phyloP scores from a whole-genome alignment of 2,888 invertebrate species.

The Cephus pulcher region DNA sequence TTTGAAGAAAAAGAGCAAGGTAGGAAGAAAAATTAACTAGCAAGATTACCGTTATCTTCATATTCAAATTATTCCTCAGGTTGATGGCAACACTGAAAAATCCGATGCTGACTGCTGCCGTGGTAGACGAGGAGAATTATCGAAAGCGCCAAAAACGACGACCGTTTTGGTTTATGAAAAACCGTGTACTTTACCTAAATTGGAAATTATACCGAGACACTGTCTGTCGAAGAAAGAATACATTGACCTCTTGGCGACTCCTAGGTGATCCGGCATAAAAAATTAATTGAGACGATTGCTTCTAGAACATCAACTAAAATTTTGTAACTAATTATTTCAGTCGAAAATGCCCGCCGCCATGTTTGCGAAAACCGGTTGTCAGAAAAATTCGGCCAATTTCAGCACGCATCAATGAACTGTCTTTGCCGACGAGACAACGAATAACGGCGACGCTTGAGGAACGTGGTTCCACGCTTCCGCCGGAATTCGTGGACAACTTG shows the following conservation, averaged over 20 bases:
- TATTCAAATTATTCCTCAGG: background rate
- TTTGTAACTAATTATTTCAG: slow-evolving; percentile 21
- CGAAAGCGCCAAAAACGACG: slow-evolving; percentile 23
- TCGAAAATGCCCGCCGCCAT: slow-evolving; percentile 42
- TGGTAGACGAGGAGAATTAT: slow-evolving; percentile 16
- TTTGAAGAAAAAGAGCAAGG: background rate
- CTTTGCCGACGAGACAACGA: slow-evolving; percentile 47
- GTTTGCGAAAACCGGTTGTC: slow-evolving; percentile 28
- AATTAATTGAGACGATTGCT: background rate
- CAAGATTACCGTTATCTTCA: background rate
- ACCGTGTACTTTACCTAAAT: slow-evolving; percentile 41
- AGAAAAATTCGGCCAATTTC: slow-evolving; percentile 40
- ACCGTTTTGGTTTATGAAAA: slow-evolving; percentile 40
- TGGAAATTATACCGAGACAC: slow-evolving; percentile 46
- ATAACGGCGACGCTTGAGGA: slow-evolving; percentile 47
- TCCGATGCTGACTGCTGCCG: slow-evolving; percentile 39
- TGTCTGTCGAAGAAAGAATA: slow-evolving; percentile 50
- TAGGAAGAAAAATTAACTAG: background rate
- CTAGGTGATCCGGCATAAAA: slow-evolving; percentile 36
- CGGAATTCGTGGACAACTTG: slow-evolving; percentile 48
- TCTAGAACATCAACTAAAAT: too few species aligned
- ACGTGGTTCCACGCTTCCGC: slow-evolving; percentile 41
- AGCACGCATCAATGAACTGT: slow-evolving; percentile 48
- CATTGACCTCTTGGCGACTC: slow-evolving; percentile 46
- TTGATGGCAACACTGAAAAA: slow-evolving; percentile 12